phyloP scores from a whole-genome alignment of 2,888 invertebrate genomes.

The Gandaritis pyraliata region DNA sequence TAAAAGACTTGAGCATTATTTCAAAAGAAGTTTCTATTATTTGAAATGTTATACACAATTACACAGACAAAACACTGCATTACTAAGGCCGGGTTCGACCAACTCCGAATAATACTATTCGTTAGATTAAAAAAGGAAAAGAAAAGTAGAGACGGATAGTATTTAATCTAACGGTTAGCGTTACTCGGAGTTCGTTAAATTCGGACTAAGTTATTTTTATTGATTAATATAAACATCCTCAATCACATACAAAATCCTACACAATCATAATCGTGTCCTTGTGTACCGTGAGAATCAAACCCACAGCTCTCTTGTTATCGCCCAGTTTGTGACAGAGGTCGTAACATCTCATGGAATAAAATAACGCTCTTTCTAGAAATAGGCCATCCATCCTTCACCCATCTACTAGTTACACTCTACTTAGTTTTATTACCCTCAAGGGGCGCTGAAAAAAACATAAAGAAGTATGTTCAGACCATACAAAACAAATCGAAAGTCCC shows the following conservation, averaged over 20 bases:
- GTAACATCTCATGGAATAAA: neutral
- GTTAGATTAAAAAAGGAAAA: no score
- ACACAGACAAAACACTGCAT: neutral
- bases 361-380: neutral
- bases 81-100: no score
- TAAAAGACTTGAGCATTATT: slow-evolving; percentile 56
- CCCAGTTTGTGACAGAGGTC: neutral
- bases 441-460: slow-evolving; percentile 12
- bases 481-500: slow-evolving; percentile 42
- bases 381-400: neutral
- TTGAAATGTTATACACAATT: neutral
- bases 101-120: no score
- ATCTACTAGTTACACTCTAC: slow-evolving; percentile 7
- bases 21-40: slow-evolving; percentile 40
- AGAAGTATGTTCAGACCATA: slow-evolving; percentile 21
- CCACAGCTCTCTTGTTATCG: neutral
- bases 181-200: no score
- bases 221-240: no score
- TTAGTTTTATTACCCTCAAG: slow-evolving; percentile 6
- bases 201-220: no score
- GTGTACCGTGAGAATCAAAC: neutral
- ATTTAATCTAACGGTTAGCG: no score
- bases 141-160: no score
- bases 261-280: no score
- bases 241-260: no score